A percentile compares a stretch with the other conserved stretches of the same genome.
These are phyloP conservation scores for Chionoecetes opilio DNA, from an alignment of 1,140 invertebrate species.

Conservation along the genomic window DNA sequence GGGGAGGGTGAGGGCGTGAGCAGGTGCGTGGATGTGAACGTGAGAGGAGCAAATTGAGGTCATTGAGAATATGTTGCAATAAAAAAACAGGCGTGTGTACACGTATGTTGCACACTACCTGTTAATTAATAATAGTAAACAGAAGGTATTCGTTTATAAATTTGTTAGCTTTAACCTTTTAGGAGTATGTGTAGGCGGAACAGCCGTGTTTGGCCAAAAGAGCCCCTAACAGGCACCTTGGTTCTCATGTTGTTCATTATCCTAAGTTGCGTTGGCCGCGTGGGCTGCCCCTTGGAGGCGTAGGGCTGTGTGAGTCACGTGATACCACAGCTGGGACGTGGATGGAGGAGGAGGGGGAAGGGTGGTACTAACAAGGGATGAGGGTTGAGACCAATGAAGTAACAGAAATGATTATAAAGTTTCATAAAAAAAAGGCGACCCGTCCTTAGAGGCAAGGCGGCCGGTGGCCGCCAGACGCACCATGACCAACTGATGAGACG, in stretches of 20 bases:
- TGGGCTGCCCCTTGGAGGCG: not conserved
- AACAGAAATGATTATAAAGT: conserved; percentile 22
- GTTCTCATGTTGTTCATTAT: not conserved
- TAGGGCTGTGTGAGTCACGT: not conserved
- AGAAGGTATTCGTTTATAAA: not conserved
- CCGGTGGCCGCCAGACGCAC: not conserved
- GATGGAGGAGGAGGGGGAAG: not conserved
- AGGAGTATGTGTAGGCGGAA: not conserved
- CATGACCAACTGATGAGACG: not conserved
- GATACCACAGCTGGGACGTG: not conserved
- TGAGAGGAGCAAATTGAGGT: conserved; percentile 34
- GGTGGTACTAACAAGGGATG: not conserved
- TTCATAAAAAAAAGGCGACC: not conserved
- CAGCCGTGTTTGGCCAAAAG: not conserved
- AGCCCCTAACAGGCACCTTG: not conserved
- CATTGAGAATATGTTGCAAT: conserved; percentile 1
- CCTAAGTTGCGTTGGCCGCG: not conserved
- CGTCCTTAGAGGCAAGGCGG: not conserved
- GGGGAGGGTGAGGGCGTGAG: conserved; percentile 3
- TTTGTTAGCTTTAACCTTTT: not conserved
- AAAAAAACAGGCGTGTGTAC: not conserved
- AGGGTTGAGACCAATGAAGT: not conserved
- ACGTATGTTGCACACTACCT: too few species aligned
- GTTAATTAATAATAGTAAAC: not conserved
- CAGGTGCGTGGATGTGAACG: not conserved